These are phyloP conservation scores for Himalopsyche japonica DNA, from an alignment of 2,888 invertebrate species.

Conservation along the genomic window DNA sequence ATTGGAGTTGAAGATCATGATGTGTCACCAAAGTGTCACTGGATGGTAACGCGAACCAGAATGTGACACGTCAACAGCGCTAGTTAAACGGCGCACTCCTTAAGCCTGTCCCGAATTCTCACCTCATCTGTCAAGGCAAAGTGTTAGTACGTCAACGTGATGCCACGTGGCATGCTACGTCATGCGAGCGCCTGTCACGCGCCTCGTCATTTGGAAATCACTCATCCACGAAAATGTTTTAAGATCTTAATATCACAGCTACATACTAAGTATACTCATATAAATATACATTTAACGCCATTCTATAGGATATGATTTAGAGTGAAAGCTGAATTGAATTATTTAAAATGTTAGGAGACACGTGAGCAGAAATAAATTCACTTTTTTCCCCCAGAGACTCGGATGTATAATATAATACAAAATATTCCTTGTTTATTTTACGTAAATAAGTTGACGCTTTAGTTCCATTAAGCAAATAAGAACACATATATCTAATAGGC, in stretches of 20 bases:
- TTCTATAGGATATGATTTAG: neutral
- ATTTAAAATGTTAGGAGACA: too few relatives aligned
- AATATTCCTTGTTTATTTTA: too few relatives aligned
- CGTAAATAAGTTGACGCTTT: too few relatives aligned
- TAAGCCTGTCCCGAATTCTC: constrained; percentile 27
- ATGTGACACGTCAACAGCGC: neutral
- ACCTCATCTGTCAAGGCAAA: constrained; percentile 32
- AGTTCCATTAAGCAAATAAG: too few relatives aligned
- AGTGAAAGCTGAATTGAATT: neutral
- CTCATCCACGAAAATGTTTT: neutral
- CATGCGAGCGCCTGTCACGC: neutral
- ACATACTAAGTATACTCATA: neutral
- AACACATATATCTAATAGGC: too few relatives aligned
- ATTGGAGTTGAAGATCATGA: neutral
- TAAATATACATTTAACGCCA: neutral
- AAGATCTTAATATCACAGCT: neutral
- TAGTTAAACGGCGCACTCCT: neutral
- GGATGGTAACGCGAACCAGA: neutral
- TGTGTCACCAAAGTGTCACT: neutral
- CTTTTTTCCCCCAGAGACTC: too few relatives aligned
- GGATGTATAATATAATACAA: too few relatives aligned
- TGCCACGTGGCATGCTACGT: neutral
- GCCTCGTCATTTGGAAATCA: neutral
- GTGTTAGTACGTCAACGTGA: constrained; percentile 34
- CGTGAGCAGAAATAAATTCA: too few relatives aligned